A percentile compares a stretch with the other conserved stretches of the same genome.
Conservation (phyloP, 2,888 invertebrate species). For the Tenthredo notha region DNA sequence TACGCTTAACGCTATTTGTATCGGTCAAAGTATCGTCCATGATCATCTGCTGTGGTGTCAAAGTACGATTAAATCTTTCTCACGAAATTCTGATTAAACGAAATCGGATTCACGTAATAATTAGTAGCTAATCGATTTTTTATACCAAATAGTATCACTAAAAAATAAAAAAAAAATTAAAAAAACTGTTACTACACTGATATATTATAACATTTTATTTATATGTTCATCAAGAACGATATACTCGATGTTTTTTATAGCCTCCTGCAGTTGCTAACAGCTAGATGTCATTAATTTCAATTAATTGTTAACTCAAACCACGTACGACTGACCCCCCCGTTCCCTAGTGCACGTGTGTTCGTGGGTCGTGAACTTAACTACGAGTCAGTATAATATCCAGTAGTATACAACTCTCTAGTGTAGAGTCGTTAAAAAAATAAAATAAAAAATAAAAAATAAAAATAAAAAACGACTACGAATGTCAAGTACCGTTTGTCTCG, state of each 20-base stretch:
- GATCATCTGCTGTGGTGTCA: neutral
- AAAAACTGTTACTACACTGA: neutral
- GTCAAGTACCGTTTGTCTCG: constrained; percentile 40
- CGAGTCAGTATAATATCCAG: constrained; percentile 6
- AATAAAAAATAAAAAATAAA: too few species aligned
- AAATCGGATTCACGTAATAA: neutral
- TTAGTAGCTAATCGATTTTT: neutral
- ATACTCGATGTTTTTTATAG: neutral
- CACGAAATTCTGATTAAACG: neutral
- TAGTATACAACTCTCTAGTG: neutral
- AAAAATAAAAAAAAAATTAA: too few species aligned
- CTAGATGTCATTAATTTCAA: constrained; percentile 18
- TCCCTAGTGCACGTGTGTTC: constrained; percentile 4
- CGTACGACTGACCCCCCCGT: neutral
- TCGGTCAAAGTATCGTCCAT: neutral
- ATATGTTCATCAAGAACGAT: neutral
- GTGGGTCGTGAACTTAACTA: constrained; percentile 38
- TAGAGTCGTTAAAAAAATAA: constrained; percentile 29
- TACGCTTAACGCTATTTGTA: neutral
- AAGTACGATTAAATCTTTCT: neutral
- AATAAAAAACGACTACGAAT: constrained; percentile 31
- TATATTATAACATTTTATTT: neutral
- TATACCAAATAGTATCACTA: too few species aligned
- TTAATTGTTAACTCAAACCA: constrained; percentile 40
- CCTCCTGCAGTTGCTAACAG: neutral